phyloP scores from a whole-genome alignment of 2,888 invertebrate species.

The Cryptus viduatorius region DNA sequence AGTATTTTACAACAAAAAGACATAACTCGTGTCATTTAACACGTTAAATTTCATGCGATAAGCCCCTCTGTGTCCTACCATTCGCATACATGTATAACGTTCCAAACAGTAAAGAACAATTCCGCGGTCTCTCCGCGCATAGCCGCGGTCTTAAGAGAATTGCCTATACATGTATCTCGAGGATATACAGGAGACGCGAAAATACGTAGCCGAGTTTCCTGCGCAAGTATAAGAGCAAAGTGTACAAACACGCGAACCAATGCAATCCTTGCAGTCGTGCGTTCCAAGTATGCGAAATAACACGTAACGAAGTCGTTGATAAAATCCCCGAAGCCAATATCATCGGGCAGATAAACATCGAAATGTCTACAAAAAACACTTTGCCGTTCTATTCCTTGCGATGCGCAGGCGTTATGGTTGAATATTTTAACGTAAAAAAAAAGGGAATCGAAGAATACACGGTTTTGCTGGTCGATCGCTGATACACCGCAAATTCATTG shows the following conservation, averaged over 20 bases:
- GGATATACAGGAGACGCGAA: constrained; percentile 1
- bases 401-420: background rate
- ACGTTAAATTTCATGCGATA: background rate
- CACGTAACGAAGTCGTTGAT: constrained; percentile 3
- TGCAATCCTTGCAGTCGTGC: background rate
- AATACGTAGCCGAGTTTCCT: background rate
- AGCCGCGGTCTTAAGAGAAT: constrained; percentile 39
- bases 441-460: background rate
- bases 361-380: background rate
- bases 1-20: constrained; percentile 37
- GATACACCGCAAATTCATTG: background rate
- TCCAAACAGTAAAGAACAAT: constrained; percentile 51
- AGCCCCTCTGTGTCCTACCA: background rate
- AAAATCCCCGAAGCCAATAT: background rate
- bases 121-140: constrained; percentile 34
- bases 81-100: background rate
- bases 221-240: background rate
- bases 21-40: no score
- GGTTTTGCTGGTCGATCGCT: background rate
- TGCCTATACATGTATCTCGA: constrained; percentile 45
- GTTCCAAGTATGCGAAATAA: background rate
- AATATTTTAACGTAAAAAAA: no score
- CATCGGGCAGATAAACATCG: background rate
- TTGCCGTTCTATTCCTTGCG: background rate
- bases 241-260: background rate